Evolutionary conservation across 2,113 vertebrate species (phyloP).

Genomic region (Grammomys dolichurus): DNA sequence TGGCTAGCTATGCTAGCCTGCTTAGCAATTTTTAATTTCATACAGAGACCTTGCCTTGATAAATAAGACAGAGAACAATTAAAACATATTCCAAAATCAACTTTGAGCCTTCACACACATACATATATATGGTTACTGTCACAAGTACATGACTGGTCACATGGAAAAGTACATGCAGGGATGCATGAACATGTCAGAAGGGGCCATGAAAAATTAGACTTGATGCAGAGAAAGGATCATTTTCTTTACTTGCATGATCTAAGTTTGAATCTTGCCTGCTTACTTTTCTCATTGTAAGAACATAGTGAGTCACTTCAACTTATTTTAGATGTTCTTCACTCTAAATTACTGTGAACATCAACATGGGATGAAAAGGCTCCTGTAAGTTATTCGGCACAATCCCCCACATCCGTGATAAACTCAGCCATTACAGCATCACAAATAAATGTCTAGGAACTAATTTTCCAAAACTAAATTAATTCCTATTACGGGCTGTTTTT

Average conservation of each 20-base stretch:
- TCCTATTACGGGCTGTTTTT: not conserved
- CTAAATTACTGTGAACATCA: not conserved
- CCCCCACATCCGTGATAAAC: not conserved
- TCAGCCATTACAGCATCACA: not conserved
- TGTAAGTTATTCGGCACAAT: not conserved
- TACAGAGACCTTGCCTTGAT: not conserved
- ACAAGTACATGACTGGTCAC: not conserved
- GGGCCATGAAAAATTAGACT: not conserved
- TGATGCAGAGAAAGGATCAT: not conserved
- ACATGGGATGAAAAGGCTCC: not conserved
- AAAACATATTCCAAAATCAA: too few relatives aligned
- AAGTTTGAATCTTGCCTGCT: not conserved
- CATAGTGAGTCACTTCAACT: not conserved
- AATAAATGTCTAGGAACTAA: not conserved
- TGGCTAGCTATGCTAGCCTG: too few relatives aligned
- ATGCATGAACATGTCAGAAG: not conserved
- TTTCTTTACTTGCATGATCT: not conserved
- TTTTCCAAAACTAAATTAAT: conserved; percentile 3
- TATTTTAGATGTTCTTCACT: not conserved
- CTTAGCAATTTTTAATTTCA: not conserved
- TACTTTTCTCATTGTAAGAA: not conserved
- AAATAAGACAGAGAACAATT: not conserved
- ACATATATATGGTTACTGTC: not conserved
- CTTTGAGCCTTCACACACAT: not conserved
- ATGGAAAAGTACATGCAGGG: not conserved